Conservation (phyloP, 2,797 vertebrate genomes). For the Lagodon rhomboides region DNA sequence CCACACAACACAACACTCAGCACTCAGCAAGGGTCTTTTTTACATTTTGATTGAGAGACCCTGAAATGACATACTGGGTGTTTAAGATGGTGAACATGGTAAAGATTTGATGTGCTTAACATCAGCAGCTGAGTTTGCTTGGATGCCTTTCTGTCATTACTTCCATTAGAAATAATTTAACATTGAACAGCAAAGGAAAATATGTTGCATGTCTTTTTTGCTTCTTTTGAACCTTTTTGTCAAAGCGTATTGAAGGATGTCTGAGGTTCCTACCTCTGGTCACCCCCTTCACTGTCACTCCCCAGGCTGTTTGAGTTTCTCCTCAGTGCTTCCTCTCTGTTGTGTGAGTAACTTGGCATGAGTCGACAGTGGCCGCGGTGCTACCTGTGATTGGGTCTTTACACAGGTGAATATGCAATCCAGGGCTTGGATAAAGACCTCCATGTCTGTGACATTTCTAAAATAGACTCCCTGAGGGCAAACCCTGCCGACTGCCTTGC, state of each 20-base stretch:
- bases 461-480: constrained; percentile 45
- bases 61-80: too few relatives aligned
- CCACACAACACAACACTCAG: too few relatives aligned
- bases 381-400: constrained; percentile 45
- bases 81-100: too few relatives aligned
- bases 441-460: constrained; percentile 40
- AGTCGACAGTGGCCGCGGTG: background rate
- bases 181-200: background rate
- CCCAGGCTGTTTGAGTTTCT: background rate
- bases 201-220: background rate
- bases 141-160: background rate
- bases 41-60: too few relatives aligned
- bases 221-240: background rate
- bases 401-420: constrained; percentile 39
- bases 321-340: background rate
- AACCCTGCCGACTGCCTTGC: constrained; percentile 16
- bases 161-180: background rate
- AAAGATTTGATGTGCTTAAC: too few relatives aligned
- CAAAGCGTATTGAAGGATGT: background rate
- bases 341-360: constrained; percentile 8
- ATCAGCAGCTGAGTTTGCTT: background rate
- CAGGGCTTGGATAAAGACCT: constrained; percentile 20
- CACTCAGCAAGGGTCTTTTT: too few relatives aligned
- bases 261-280: background rate
- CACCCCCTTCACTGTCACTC: too few relatives aligned